Percentiles rank a stretch among this genome's conserved stretches.
These are phyloP conservation scores for Acanthosepion esculentum DNA, from an alignment of 2,888 invertebrate genomes.

Conservation along the genomic window DNA sequence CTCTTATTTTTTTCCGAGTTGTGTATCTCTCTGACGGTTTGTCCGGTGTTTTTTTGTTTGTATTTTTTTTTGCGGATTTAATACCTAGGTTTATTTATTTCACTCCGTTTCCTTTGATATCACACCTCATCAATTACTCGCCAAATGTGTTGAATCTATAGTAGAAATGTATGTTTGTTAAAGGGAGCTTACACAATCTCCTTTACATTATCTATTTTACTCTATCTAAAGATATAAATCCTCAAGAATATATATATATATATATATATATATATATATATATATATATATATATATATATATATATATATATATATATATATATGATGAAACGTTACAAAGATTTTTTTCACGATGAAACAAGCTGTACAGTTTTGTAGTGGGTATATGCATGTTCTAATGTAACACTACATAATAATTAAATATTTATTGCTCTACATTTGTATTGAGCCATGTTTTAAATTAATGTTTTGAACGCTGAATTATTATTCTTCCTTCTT, in stretches of 20 bases:
- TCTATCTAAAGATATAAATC: too few relatives aligned
- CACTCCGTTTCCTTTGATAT: background rate
- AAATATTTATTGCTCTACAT: too few relatives aligned
- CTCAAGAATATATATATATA: background rate
- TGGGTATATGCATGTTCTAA: too few relatives aligned
- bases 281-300: slow-evolving; percentile 35
- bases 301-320: too few relatives aligned
- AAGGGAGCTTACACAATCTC: slow-evolving; percentile 25
- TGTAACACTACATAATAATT: too few relatives aligned
- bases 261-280: background rate
- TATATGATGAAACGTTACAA: background rate
- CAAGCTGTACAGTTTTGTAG: too few relatives aligned
- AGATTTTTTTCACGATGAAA: too few relatives aligned
- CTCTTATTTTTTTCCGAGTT: background rate
- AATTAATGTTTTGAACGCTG: too few relatives aligned
- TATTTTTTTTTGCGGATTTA: background rate
- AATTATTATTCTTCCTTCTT: too few relatives aligned
- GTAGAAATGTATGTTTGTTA: too few relatives aligned
- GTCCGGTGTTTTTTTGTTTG: background rate
- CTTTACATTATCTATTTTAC: background rate
- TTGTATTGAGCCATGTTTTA: too few relatives aligned
- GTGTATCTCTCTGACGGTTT: background rate
- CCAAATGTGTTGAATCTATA: slow-evolving; percentile 49
- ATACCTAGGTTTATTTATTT: background rate
- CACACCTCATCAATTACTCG: background rate